Percentiles rank a stretch among this genome's conserved stretches.
Conservation (phyloP, 2,888 invertebrate genomes). For the Ochlodes sylvanus region DNA sequence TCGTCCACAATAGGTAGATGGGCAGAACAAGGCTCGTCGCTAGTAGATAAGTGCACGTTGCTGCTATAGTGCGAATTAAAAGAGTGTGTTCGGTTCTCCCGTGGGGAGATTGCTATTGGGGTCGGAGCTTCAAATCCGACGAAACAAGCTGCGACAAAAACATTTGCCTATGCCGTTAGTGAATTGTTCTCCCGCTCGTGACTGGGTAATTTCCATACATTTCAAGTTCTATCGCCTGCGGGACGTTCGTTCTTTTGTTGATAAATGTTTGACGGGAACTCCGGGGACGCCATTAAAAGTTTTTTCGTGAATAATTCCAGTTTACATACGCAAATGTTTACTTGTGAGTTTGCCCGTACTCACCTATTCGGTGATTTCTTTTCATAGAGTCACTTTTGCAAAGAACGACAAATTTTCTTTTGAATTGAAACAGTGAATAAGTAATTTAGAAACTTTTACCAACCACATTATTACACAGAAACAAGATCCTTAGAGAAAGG, state of each 20-base stretch:
- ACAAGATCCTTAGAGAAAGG: background rate
- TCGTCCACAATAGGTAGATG: too few species aligned
- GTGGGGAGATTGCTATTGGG: constrained; percentile 42
- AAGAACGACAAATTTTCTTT: constrained; percentile 69
- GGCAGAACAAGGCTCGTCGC: background rate
- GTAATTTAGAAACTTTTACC: constrained; percentile 77
- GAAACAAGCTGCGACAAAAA: constrained; percentile 83
- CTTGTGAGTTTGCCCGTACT: constrained; percentile 80
- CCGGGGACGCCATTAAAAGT: constrained; percentile 85
- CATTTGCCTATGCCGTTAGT: constrained; percentile 84
- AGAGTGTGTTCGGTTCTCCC: constrained; percentile 38
- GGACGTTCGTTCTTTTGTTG: constrained; percentile 85
- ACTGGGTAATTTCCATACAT: constrained; percentile 85
- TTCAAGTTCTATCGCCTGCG: constrained; percentile 85
- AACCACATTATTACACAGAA: constrained; percentile 12
- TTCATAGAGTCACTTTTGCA: constrained; percentile 78
- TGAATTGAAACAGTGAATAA: constrained; percentile 72
- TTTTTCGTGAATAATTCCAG: constrained; percentile 85
- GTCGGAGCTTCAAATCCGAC: constrained; percentile 71
- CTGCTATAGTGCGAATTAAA: constrained; percentile 9
- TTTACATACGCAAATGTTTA: constrained; percentile 85
- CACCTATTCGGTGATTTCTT: constrained; percentile 84
- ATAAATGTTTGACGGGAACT: constrained; percentile 85
- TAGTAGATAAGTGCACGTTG: background rate
- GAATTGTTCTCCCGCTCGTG: constrained; percentile 84